A percentile compares a stretch with the other conserved stretches of the same genome.
Evolutionary conservation across 2,888 invertebrate genomes (phyloP).

Genomic region (Lymantria dispar): DNA sequence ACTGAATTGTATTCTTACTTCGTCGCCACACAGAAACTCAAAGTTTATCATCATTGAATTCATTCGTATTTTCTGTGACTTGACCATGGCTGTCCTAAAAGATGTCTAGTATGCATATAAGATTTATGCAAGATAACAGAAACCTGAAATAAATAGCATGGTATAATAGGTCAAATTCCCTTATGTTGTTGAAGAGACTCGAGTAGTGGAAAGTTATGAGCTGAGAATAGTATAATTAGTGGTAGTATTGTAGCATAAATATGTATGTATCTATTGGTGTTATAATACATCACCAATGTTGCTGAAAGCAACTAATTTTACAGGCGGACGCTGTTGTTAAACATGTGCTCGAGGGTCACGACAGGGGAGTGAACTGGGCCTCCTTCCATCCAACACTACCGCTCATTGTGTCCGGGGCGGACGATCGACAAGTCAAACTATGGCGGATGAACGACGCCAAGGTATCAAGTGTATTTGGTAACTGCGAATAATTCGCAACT

Average conservation of each 20-base stretch:
- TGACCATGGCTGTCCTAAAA: too few relatives aligned
- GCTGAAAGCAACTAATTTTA: slow-evolving; percentile 38
- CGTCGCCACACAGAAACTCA: too few relatives aligned
- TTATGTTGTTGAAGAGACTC: too few relatives aligned
- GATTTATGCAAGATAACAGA: too few relatives aligned
- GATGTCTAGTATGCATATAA: too few relatives aligned
- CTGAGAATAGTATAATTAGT: too few relatives aligned
- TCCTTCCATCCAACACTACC: slow-evolving; percentile 97
- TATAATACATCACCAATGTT: slow-evolving; percentile 36
- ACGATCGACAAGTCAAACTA: slow-evolving; percentile 97
- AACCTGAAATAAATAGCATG: too few relatives aligned
- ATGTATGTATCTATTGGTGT: slow-evolving; percentile 35
- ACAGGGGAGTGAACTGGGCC: slow-evolving; percentile 99
- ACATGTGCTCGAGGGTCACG: slow-evolving; percentile 95
- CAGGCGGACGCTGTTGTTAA: slow-evolving; percentile 95
- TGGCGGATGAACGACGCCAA: slow-evolving; percentile 99
- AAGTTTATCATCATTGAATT: too few relatives aligned
- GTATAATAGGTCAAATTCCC: too few relatives aligned
- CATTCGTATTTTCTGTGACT: too few relatives aligned
- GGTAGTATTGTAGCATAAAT: slow-evolving; percentile 9
- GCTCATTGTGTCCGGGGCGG: slow-evolving; percentile 98
- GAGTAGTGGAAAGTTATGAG: too few relatives aligned
- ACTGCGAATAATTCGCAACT: slow-evolving; percentile 2
- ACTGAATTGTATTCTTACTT: too few relatives aligned
- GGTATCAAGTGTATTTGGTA: slow-evolving; percentile 50